Conservation (phyloP, 1,140 invertebrate genomes). For the Macrocentrus cingulum region DNA sequence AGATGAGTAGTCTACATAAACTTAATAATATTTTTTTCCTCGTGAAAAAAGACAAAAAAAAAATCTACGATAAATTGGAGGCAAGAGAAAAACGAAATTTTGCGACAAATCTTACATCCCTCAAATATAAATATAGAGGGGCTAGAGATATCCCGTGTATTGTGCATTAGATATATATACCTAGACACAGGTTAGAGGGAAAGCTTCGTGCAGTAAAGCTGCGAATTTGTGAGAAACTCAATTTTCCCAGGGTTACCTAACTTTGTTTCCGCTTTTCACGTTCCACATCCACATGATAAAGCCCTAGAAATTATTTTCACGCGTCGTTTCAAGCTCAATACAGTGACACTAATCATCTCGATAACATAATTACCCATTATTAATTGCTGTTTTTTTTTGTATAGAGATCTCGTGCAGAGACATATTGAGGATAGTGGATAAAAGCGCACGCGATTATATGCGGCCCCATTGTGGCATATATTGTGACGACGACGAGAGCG, state of each 20-base stretch:
- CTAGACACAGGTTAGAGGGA: background rate
- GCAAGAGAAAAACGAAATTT: too few relatives aligned
- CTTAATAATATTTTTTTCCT: background rate
- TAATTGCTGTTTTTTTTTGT: too few relatives aligned
- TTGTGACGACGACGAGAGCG: too few relatives aligned
- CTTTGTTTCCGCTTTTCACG: slow-evolving; percentile 43
- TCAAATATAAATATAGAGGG: too few relatives aligned
- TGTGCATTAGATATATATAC: too few relatives aligned
- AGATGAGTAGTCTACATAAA: background rate
- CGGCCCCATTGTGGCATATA: too few relatives aligned
- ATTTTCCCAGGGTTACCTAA: slow-evolving; percentile 45
- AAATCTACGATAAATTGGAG: background rate
- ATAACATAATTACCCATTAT: background rate
- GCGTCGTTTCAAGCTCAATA: slow-evolving; percentile 34
- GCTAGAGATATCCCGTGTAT: too few relatives aligned
- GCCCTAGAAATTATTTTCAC: slow-evolving; percentile 37
- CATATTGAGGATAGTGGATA: too few relatives aligned
- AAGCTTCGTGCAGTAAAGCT: slow-evolving; percentile 30
- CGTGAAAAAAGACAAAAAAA: background rate
- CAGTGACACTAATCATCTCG: background rate
- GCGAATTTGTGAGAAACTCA: slow-evolving; percentile 42
- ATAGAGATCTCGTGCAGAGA: too few relatives aligned
- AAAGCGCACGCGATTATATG: too few relatives aligned
- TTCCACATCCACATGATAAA: slow-evolving; percentile 32
- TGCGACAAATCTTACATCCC: too few relatives aligned